Evolutionary conservation across 2,113 vertebrate species (phyloP).

Genomic region (Oreochromis niloticus): DNA sequence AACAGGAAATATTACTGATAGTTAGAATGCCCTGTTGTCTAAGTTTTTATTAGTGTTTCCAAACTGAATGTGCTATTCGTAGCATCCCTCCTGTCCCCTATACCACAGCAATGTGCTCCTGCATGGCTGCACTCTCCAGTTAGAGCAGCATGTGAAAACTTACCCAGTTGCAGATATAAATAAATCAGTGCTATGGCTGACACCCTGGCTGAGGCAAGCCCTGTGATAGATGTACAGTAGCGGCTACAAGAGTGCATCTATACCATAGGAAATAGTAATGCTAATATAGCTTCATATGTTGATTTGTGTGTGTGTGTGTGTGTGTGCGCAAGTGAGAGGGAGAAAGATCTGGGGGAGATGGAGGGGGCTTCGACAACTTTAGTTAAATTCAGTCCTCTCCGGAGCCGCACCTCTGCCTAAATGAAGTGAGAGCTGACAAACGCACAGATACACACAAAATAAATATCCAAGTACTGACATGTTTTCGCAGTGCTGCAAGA

Average conservation of each 20-base stretch:
- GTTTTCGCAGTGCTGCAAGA: conserved; percentile 21
- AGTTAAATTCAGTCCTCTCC: neutral
- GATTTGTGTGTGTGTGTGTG: neutral
- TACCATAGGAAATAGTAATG: neutral
- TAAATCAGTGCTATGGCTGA: conserved; percentile 17
- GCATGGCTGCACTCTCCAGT: neutral
- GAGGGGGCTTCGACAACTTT: neutral
- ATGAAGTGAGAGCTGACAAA: neutral
- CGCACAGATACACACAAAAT: neutral
- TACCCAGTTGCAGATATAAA: conserved; percentile 34
- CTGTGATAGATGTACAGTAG: conserved; percentile 18
- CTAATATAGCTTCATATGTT: neutral
- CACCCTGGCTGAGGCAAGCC: neutral
- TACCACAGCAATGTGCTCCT: neutral
- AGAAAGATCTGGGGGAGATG: neutral
- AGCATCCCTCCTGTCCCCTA: neutral
- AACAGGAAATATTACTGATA: neutral
- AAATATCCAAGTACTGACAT: conserved; percentile 2
- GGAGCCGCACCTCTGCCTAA: neutral
- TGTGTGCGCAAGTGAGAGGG: neutral
- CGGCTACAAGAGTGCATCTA: neutral
- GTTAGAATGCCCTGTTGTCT: neutral
- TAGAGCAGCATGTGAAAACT: neutral
- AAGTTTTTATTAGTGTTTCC: neutral
- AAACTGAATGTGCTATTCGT: neutral